Conservation (phyloP, 2,113 vertebrate genomes). For the Okapia johnstoni region DNA sequence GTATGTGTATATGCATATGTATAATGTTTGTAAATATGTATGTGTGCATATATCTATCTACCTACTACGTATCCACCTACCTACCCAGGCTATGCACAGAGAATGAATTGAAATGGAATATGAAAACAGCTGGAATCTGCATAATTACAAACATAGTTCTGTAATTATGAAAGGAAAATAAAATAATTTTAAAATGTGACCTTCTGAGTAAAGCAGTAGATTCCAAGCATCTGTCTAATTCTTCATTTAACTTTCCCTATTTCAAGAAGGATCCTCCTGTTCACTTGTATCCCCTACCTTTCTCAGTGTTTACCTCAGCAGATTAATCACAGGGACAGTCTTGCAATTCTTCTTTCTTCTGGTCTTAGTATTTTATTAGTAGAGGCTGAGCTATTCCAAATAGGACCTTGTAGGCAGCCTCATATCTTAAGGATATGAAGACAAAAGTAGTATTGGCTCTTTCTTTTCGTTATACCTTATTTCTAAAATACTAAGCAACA, state of each 20-base stretch:
- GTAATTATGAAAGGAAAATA: neutral
- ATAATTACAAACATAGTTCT: neutral
- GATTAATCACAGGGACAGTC: neutral
- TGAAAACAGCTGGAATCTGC: neutral
- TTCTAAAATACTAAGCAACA: neutral
- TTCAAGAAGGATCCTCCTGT: neutral
- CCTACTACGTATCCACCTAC: neutral
- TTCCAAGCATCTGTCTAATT: neutral
- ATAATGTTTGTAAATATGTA: neutral
- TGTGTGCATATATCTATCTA: neutral
- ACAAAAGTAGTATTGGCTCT: neutral
- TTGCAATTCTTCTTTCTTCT: neutral
- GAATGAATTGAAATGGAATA: neutral
- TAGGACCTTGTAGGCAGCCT: neutral
- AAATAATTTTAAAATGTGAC: neutral
- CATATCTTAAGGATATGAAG: neutral
- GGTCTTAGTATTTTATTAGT: neutral
- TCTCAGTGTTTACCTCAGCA: neutral
- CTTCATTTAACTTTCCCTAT: neutral
- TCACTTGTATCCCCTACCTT: neutral
- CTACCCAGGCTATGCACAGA: too few species aligned
- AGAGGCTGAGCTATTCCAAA: neutral
- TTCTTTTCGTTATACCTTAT: neutral
- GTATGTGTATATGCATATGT: neutral
- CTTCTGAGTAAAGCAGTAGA: neutral